Percentiles rank a stretch among this genome's conserved stretches.
Conservation (phyloP, 2,113 vertebrate genomes). For the Holacanthus passer region DNA sequence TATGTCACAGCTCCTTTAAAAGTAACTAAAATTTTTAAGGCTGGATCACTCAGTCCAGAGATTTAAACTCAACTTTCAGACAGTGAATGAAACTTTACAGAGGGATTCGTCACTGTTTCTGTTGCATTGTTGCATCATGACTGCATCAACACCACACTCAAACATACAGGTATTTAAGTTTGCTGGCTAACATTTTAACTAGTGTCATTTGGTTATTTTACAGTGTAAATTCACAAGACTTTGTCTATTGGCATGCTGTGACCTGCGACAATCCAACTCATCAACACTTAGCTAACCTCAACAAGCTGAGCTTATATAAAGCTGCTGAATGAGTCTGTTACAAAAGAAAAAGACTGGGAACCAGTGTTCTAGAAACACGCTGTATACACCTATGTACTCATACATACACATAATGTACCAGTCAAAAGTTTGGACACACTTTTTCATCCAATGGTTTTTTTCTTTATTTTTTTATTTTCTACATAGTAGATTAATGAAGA, state of each 20-base stretch:
- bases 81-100: background rate
- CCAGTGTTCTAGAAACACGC: constrained; percentile 20
- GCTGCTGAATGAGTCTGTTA: background rate
- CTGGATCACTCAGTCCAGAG: background rate
- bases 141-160: background rate
- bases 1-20: background rate
- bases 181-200: background rate
- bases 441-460: too few species aligned
- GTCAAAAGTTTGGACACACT: too few species aligned
- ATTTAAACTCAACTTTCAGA: background rate
- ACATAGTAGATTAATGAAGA: too few species aligned
- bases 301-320: background rate
- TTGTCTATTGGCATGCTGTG: background rate
- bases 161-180: background rate
- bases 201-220: background rate
- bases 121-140: background rate
- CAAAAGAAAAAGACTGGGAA: constrained; percentile 9
- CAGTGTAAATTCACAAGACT: background rate
- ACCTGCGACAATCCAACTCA: background rate
- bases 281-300: background rate
- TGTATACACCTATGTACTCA: background rate
- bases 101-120: constrained; percentile 1
- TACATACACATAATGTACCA: background rate
- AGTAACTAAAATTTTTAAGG: background rate
- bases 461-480: too few species aligned